Evolutionary conservation across 2,113 vertebrate species (phyloP).

Genomic region (Connochaetes taurinus): DNA sequence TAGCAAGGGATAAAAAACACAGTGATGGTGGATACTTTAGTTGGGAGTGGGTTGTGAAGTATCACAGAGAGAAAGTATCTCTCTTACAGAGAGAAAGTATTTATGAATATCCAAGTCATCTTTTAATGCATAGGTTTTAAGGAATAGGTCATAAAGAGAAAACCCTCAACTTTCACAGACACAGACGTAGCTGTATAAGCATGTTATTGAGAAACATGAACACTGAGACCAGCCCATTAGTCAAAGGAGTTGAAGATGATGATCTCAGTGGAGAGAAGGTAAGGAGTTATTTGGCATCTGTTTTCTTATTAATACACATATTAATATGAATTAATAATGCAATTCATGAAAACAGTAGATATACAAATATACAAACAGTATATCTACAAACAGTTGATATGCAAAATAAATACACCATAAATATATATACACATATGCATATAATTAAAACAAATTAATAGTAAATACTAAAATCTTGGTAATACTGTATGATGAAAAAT

Average conservation of each 20-base stretch:
- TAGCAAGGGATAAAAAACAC: background rate
- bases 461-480: background rate
- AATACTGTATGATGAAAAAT: background rate
- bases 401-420: background rate
- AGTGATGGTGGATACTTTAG: fast-evolving
- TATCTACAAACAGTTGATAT: background rate
- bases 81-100: background rate
- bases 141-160: background rate
- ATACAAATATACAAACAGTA: background rate
- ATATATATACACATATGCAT: background rate
- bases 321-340: background rate
- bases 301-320: background rate
- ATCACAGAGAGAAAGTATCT: background rate
- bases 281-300: background rate
- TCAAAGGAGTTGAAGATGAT: background rate
- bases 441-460: background rate
- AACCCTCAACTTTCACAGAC: background rate
- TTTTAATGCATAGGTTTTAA: background rate
- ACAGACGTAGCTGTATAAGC: background rate
- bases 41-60: background rate
- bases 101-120: background rate
- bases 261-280: background rate
- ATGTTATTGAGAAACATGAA: background rate
- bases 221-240: too few relatives aligned
- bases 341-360: background rate